Evolutionary conservation across 2,797 vertebrate genomes (phyloP).

Genomic region (Smutsia temminckii): DNA sequence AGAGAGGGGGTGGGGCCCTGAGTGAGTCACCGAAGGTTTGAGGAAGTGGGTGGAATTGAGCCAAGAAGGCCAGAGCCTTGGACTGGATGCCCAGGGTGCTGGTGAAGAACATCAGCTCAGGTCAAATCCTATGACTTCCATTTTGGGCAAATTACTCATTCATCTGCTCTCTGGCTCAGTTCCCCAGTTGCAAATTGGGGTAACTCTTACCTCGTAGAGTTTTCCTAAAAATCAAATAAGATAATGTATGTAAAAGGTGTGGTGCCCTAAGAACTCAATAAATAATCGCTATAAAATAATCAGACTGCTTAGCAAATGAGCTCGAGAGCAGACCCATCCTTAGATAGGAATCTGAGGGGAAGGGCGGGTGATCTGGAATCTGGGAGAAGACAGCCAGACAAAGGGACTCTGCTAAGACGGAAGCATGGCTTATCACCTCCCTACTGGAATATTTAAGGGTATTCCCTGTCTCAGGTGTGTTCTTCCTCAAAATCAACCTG

Average conservation of each 20-base stretch:
- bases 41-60: not conserved
- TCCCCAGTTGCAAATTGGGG: not conserved
- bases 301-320: not conserved
- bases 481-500: not conserved
- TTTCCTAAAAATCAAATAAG: constrained; percentile 6
- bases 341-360: not conserved
- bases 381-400: not conserved
- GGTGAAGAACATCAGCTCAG: not conserved
- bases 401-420: not conserved
- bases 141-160: not conserved
- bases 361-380: not conserved
- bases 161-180: not conserved
- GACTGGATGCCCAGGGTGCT: not conserved
- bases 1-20: not conserved
- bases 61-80: not conserved
- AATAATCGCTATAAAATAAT: not conserved
- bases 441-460: not conserved
- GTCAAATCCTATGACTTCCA: not conserved
- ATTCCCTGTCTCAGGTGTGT: not conserved
- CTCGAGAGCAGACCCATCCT: not conserved
- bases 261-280: not conserved
- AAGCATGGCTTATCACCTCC: not conserved
- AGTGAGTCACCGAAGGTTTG: not conserved
- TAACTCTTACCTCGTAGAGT: not conserved
- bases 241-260: not conserved